Evolutionary conservation across 2,113 vertebrate species (phyloP), one percentile per base, ranked within the genome.

Genomic region (Eidolon helvum): DNA sequence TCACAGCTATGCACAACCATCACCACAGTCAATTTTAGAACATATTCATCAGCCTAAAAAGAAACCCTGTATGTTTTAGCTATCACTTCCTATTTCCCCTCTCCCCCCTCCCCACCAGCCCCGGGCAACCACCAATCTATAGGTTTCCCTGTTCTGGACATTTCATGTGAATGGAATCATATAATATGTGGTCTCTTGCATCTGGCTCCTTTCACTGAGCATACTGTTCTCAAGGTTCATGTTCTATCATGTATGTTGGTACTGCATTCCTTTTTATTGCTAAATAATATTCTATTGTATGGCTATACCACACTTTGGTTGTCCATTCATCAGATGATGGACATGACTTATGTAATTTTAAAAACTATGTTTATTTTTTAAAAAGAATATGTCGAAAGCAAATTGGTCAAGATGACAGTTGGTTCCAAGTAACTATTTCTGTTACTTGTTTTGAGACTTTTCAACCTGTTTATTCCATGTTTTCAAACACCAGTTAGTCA

Each of bases 381-480:
- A 16, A 57, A 63, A 77, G 8, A 53, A 28, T 63, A 10, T 8
- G 4, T 71, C 26, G 38, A 87, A 90, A 63, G 24, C 59, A 77
- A 55, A 72, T 38, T 10, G 59, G 22, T 89, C 50, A 65, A 86
- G 33, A 63, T 48, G 40, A 84, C 48, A 55, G 4, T 78, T 90
- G 55, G 38, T 63, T 84, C 63, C 79, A 10, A 38, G 48, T 43
- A 75, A 87, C 93, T 66, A 4, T 69, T 71, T 77, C 68, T 90
- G 26, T 91, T 57, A 66, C 68, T 65, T 35, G n/a, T 75, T 57
- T 80, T 74, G 33, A 77, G 53, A 45, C 66, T 71, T 90, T 90
- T 82, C 24, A 83, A 30, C 19, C 66, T 65, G 1, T 71, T 7
- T 22, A 35, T 57, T 85, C 91, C 43, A 71, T 7, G 24, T 92